Conservation (phyloP, 2,888 invertebrate species). For the Spilarctia lutea region DNA sequence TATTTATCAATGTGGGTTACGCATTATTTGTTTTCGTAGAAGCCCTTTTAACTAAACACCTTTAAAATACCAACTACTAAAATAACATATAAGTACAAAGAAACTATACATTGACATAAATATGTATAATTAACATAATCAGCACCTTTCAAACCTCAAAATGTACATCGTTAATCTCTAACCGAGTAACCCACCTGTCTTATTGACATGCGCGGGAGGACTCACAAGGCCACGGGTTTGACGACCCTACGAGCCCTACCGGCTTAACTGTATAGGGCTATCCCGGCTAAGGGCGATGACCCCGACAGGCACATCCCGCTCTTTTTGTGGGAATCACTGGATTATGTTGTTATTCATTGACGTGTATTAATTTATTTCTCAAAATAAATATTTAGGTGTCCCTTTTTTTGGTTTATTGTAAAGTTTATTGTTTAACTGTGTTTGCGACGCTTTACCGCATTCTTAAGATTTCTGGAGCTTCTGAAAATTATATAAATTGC, state of each 20-base stretch:
- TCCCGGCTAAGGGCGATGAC: conserved; percentile 49
- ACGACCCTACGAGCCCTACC: conserved; percentile 47
- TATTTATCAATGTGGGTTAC: background rate
- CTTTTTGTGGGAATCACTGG: conserved; percentile 42
- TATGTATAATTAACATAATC: conserved; percentile 1
- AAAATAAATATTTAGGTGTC: background rate
- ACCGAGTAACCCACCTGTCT: conserved; percentile 46
- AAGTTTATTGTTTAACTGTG: background rate
- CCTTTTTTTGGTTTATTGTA: background rate
- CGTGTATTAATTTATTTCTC: conserved; percentile 13
- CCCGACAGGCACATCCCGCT: conserved; percentile 23
- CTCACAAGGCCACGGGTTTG: conserved; percentile 50
- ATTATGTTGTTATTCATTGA: conserved; percentile 22
- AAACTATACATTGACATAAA: background rate
- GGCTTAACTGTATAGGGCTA: conserved; percentile 52
- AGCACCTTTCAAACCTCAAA: conserved; percentile 9
- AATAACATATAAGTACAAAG: background rate
- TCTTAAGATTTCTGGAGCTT: background rate
- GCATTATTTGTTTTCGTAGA: background rate
- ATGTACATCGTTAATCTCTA: background rate
- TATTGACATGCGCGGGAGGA: conserved; percentile 51
- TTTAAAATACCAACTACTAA: conserved; percentile 11
- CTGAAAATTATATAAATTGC: background rate
- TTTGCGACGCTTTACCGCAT: background rate
- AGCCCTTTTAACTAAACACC: background rate